phyloP scores from a whole-genome alignment of 2,888 invertebrate species.

The Autographa pulchrina region DNA sequence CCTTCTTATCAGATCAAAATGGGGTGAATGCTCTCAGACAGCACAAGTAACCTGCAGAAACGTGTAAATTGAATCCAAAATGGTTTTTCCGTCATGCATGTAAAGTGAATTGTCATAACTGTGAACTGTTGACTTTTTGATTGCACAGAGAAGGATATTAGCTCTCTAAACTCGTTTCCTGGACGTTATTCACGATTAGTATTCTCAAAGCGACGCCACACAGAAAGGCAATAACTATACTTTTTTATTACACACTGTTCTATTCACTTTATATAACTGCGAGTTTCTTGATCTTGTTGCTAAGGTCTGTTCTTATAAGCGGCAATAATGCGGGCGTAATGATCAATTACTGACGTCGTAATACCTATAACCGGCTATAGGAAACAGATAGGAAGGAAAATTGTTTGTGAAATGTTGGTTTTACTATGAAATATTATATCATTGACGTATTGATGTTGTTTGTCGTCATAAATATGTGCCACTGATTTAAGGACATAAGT shows the following conservation, averaged over 20 bases:
- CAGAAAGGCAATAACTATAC: conserved; percentile 63
- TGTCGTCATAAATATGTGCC: neutral
- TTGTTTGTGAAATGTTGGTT: neutral
- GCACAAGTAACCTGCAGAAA: conserved; percentile 15
- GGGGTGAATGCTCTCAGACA: neutral
- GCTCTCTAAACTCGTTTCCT: conserved; percentile 37
- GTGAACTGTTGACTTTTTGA: conserved; percentile 55
- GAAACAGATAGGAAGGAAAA: conserved; percentile 40
- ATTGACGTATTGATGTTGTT: neutral
- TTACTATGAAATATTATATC: neutral
- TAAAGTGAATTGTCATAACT: conserved; percentile 49
- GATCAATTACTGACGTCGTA: conserved; percentile 47
- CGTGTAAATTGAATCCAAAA: conserved; percentile 50
- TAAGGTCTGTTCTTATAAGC: conserved; percentile 39
- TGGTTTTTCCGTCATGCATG: conserved; percentile 53
- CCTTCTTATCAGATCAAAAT: neutral
- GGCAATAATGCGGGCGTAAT: conserved; percentile 46
- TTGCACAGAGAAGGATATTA: conserved; percentile 51
- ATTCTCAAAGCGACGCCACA: conserved; percentile 52
- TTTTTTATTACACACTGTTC: conserved; percentile 61
- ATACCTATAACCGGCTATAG: conserved; percentile 28
- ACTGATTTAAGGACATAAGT: neutral
- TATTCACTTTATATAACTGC: conserved; percentile 51
- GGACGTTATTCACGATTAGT: conserved; percentile 49
- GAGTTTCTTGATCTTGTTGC: conserved; percentile 34